Evolutionary conservation across 2,888 invertebrate genomes (phyloP).

Genomic region (Rhabditoides inermis): DNA sequence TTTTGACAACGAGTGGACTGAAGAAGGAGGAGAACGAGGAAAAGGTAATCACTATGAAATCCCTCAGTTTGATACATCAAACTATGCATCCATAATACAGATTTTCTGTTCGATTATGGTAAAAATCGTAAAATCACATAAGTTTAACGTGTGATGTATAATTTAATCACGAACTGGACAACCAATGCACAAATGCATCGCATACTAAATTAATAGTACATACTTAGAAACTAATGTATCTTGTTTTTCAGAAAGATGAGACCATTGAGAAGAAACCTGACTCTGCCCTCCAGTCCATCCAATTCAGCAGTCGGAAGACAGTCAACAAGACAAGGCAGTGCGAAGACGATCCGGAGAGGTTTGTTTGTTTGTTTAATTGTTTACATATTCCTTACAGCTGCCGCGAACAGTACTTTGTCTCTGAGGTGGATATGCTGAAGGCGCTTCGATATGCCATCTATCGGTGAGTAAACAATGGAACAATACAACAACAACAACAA

Average conservation of each 20-base stretch:
- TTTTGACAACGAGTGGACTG: slow-evolving; percentile 14
- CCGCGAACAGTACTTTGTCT: slow-evolving; percentile 37
- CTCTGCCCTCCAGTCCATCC: slow-evolving; percentile 16
- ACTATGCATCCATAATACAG: too few species aligned
- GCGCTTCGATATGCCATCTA: slow-evolving; percentile 38
- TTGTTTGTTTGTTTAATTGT: background rate
- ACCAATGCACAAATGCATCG: too few species aligned
- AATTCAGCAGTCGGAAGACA: slow-evolving; percentile 28
- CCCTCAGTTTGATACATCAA: too few species aligned
- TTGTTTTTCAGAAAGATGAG: slow-evolving; percentile 12
- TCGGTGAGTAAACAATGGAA: slow-evolving; percentile 3
- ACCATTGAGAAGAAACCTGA: background rate
- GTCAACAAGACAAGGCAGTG: slow-evolving; percentile 19
- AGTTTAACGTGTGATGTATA: too few species aligned
- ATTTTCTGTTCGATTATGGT: too few species aligned
- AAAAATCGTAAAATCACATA: too few species aligned
- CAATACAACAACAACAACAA: background rate
- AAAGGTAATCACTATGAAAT: background rate
- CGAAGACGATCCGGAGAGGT: slow-evolving; percentile 32
- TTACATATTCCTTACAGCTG: slow-evolving; percentile 24
- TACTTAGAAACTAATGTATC: too few species aligned
- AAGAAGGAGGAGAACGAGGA: background rate
- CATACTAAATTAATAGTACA: too few species aligned
- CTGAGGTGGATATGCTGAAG: slow-evolving; percentile 50
- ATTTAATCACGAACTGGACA: too few species aligned